Conservation (phyloP, 2,888 invertebrate genomes). For the Agrotis segetum region DNA sequence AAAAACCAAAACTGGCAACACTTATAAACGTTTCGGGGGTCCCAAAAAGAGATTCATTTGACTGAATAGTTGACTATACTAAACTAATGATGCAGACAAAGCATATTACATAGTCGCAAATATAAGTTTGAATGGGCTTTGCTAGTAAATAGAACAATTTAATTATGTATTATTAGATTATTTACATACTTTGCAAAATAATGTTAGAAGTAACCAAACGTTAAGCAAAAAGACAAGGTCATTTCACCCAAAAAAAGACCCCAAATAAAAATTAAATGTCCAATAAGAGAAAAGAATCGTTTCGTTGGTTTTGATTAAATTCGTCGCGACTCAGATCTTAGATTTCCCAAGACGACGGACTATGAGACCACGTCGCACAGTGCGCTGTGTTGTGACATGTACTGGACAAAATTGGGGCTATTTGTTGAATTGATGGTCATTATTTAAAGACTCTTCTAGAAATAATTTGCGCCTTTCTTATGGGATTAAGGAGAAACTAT, state of each 20-base stretch:
- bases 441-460: too few species aligned
- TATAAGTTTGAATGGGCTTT: too few species aligned
- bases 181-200: background rate
- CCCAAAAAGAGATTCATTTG: background rate
- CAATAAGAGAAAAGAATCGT: slow-evolving; percentile 33
- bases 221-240: background rate
- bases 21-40: background rate
- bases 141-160: too few species aligned
- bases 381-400: slow-evolving; percentile 4
- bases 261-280: slow-evolving; percentile 36
- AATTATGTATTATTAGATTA: background rate
- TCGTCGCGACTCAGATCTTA: slow-evolving; percentile 47
- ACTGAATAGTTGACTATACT: background rate
- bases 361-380: slow-evolving; percentile 22
- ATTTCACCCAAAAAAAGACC: background rate
- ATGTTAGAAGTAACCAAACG: background rate
- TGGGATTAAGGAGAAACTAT: too few species aligned
- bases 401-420: background rate
- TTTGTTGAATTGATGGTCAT: slow-evolving; percentile 6
- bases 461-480: too few species aligned
- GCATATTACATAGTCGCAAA: too few species aligned
- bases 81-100: background rate
- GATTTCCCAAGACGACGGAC: slow-evolving; percentile 60
- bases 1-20: background rate
- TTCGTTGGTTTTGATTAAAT: slow-evolving; percentile 61